A percentile compares a stretch with the other conserved stretches of the same genome.
Evolutionary conservation across 2,888 invertebrate species (phyloP).

Genomic region (Calameuta pallipes): DNA sequence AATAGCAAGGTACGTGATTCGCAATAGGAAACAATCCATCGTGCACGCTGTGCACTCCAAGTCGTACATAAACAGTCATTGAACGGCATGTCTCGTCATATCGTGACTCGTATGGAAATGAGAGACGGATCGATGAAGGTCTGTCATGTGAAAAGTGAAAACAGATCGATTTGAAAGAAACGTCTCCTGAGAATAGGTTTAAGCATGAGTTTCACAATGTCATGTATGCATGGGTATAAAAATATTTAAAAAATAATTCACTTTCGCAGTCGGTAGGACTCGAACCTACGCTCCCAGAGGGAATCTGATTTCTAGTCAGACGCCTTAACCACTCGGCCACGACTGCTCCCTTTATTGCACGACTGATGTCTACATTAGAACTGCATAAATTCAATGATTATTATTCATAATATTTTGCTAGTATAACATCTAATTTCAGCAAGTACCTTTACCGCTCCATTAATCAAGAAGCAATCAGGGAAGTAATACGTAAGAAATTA

Average conservation of each 20-base stretch:
- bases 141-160: neutral
- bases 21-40: constrained; percentile 12
- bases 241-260: neutral
- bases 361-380: neutral
- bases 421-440: neutral
- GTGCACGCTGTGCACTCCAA: neutral
- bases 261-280: constrained; percentile 85
- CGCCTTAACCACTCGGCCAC: constrained; percentile 91
- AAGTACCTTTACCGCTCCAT: neutral
- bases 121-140: neutral
- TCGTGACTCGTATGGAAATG: neutral
- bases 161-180: neutral
- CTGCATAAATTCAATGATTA: neutral
- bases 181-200: neutral
- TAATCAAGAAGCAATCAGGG: neutral
- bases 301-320: constrained; percentile 92
- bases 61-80: constrained; percentile 1
- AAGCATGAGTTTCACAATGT: neutral
- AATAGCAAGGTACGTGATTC: constrained; percentile 19
- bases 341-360: constrained; percentile 69
- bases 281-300: constrained; percentile 92
- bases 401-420: neutral
- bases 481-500: neutral
- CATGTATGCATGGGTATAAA: neutral
- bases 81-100: neutral